Base-by-base conservation (phyloP, 2,888 invertebrate genomes). In the Danaus chrysippus region DNA sequence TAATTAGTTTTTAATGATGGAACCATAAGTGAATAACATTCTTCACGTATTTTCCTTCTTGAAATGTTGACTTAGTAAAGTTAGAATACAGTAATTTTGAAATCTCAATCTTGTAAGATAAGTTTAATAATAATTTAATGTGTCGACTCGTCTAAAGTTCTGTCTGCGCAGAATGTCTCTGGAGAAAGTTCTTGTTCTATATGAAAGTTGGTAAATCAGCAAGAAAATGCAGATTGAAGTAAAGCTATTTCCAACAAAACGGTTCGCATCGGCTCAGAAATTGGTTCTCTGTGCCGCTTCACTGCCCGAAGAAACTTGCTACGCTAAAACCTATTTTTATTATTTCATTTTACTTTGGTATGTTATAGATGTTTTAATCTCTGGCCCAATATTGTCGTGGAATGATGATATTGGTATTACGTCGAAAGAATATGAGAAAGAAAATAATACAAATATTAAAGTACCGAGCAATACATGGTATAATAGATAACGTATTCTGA, bases 211-310 rank as follows among this genome's bases (percentile, higher is more conserved):
- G 87, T 88, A 90, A 90, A 90, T 91, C 91, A 91, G 90, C 90
- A 90, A 89, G 90, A 89, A 91, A 90, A 90, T 91, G 90, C 87
- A 90, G 90, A 91, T 91, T 88, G 87, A 87, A 89, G 87, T 85
- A 86, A 88, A 87, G 89, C 90, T 88, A 90, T 90, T 90, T 88
- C 84, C 87, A 89, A 90, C 88, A 88, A 90, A 90, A 90, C 83
- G 89, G 79, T 86, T 83, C 82, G 81, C 84, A 87, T 86, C 86
- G 89, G 86, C 86, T 81, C 87, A 84, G 88, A 90, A 87, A 89
- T 90, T 90, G 90, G 87, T 91, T 88, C 84, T 79, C 82, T 83
- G 82, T 77, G 78, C 78, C 87, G 87, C 86, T 89, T 77, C 81
- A 80, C 78, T 86, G 87, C 82, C 79, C 84, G 85, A 79, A 79